These are phyloP conservation scores for Zhuqinia jingwanae DNA, from an alignment of 2,888 invertebrate genomes.

Conservation along the genomic window DNA sequence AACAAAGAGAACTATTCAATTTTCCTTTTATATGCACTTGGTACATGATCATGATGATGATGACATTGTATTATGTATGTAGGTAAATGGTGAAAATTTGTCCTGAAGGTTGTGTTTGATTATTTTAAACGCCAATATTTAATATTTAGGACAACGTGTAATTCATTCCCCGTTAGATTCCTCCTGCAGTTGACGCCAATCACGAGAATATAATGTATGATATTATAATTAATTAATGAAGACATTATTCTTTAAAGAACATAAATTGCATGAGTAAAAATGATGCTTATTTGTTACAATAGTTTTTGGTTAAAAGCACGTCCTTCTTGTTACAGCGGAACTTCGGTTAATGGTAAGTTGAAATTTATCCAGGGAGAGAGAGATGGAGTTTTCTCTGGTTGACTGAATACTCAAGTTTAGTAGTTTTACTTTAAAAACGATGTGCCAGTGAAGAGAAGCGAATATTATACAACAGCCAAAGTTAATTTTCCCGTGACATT, in stretches of 20 bases:
- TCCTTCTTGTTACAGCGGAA: conserved; percentile 34
- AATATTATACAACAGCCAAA: not conserved
- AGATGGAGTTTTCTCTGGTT: not conserved
- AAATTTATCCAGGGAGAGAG: not conserved
- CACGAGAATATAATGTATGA: too few relatives aligned
- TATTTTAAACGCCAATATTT: too few relatives aligned
- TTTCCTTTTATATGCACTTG: too few relatives aligned
- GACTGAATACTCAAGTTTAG: not conserved
- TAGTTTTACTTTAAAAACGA: too few relatives aligned
- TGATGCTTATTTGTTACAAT: not conserved
- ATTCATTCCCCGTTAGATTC: too few relatives aligned
- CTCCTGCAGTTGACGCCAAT: too few relatives aligned
- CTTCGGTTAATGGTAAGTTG: conserved; percentile 48
- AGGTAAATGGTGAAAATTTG: too few relatives aligned
- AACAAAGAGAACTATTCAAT: too few relatives aligned
- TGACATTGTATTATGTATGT: too few relatives aligned
- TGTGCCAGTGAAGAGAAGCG: not conserved
- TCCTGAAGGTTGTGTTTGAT: not conserved
- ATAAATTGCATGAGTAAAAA: not conserved
- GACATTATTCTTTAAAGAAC: conserved; percentile 34
- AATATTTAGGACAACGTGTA: too few relatives aligned
- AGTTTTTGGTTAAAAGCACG: conserved; percentile 33
- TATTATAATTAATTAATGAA: conserved; percentile 48
- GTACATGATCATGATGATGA: too few relatives aligned
- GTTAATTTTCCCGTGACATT: conserved; percentile 69